phyloP scores from a whole-genome alignment of 2,888 invertebrate species.

The Dioctria linearis region DNA sequence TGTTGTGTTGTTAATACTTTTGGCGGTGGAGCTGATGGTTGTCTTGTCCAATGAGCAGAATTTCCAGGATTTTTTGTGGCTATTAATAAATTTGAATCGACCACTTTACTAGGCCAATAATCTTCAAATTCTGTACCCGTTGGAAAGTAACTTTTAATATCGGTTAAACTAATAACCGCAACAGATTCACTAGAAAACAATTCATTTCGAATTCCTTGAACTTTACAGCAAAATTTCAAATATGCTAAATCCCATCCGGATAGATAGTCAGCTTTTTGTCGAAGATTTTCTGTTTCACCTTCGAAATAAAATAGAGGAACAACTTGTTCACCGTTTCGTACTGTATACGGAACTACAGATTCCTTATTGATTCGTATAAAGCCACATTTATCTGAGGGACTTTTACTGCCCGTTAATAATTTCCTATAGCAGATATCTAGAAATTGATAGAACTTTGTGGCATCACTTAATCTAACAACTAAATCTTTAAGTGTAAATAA shows the following conservation, averaged over 20 bases:
- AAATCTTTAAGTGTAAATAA: slow-evolving; percentile 90
- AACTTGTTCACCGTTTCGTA: slow-evolving; percentile 86
- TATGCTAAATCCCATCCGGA: slow-evolving; percentile 95
- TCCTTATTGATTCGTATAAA: slow-evolving; percentile 94
- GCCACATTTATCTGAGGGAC: slow-evolving; percentile 85
- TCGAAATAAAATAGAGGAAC: slow-evolving; percentile 91
- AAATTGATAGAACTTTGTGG: slow-evolving; percentile 91
- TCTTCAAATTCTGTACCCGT: slow-evolving; percentile 92
- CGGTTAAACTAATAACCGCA: slow-evolving; percentile 90
- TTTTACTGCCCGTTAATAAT: slow-evolving; percentile 79
- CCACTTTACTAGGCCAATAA: slow-evolving; percentile 93
- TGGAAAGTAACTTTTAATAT: slow-evolving; percentile 92
- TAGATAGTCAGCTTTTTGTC: slow-evolving; percentile 87
- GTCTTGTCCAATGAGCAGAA: slow-evolving; percentile 83
- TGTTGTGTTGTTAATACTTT: slow-evolving; percentile 64
- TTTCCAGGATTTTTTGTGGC: slow-evolving; percentile 75
- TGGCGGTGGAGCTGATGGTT: slow-evolving; percentile 81
- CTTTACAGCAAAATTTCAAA: slow-evolving; percentile 94
- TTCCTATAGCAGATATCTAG: slow-evolving; percentile 91
- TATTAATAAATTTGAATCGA: slow-evolving; percentile 85
- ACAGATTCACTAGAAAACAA: slow-evolving; percentile 92
- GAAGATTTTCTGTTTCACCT: slow-evolving; percentile 92
- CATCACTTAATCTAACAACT: slow-evolving; percentile 90
- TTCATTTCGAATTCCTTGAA: slow-evolving; percentile 93
- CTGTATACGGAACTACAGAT: slow-evolving; percentile 93